Base-by-base conservation (phyloP, 2,888 invertebrate genomes). In the Ryuthela nishihirai region DNA sequence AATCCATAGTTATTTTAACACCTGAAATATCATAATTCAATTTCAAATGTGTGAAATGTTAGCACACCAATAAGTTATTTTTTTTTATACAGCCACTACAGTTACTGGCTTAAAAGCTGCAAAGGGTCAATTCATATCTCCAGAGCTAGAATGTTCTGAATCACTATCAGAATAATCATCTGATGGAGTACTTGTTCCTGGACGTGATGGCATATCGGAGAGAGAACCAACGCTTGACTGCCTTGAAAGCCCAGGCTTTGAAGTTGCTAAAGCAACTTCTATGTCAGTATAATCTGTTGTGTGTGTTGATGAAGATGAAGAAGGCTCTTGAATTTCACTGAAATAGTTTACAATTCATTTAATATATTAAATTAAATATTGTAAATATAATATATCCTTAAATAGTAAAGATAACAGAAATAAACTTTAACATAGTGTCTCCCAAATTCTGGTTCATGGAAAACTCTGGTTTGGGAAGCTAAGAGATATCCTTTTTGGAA, bases 191-290 rank as follows among this genome's bases (percentile, higher is more conserved):
- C 62, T 62, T 4, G 58, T 54, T 10, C 46, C 62, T 18, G 56
- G 56, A 18, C 62, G 56, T 34, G 62, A 62, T 15, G 55, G 61
- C 26, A 61, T 34, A 20, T 62, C 56, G 9, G 54, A 58, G 17
- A 55, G 45, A 17, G 62, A 62, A n/a, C 62, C 62, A 9, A 62
- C 54, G 18, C 62, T 62, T 17, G 62, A 62, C 44, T 62, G 62
- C 12, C 62, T 50, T 26, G 62, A 62, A 21, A 58, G 26, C 9
- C 29, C 54, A 23, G 55, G 53, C 26, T 56, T 53, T 15, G 32
- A 25, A 21, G 54, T 54, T n/a, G 39, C 42, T 4, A 36, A 34
- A 5, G 56, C 43, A 21, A 53, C 54, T 36, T 58, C 54, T 18
- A 56, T 49, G 32, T 54, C 62, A n/a, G 45, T 48, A 38, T 35